Evolutionary conservation across 2,888 invertebrate species (phyloP).

Genomic region (Gastracanthus pulcherrimus): DNA sequence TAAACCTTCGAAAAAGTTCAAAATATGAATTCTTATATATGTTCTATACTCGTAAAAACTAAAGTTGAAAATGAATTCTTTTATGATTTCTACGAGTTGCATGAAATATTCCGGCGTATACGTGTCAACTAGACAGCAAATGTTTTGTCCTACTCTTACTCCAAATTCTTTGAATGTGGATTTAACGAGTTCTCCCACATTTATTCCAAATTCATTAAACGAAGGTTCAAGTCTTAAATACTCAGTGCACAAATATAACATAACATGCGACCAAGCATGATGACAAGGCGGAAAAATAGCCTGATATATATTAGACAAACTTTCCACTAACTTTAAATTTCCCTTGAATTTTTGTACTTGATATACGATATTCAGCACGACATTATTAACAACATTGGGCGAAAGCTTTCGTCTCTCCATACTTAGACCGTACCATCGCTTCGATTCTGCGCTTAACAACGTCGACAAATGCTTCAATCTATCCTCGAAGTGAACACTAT

Average conservation of each 20-base stretch:
- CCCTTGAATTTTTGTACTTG: conserved; percentile 50
- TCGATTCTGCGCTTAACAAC: conserved; percentile 15
- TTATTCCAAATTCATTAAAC: no score
- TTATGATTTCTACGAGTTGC: conserved; percentile 38
- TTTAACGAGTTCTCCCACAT: no score
- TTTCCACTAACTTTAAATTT: conserved; percentile 18
- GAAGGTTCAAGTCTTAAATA: conserved; percentile 20
- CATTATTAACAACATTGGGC: conserved; percentile 35
- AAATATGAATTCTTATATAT: conserved; percentile 14
- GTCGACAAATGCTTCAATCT: conserved; percentile 25
- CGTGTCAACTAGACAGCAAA: conserved; percentile 22
- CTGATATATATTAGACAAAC: conserved; percentile 20
- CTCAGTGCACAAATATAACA: conserved; percentile 46
- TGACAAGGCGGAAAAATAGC: conserved; percentile 28
- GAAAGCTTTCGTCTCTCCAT: conserved; percentile 27
- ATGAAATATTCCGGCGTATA: conserved; percentile 56
- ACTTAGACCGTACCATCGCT: conserved; percentile 32
- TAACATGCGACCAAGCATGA: conserved; percentile 35
- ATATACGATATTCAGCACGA: conserved; percentile 18
- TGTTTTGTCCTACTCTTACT: conserved; percentile 17
- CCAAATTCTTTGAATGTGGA: conserved; percentile 58
- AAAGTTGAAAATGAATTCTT: conserved; percentile 41
- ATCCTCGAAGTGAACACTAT: conserved; percentile 15
- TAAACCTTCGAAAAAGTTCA: conserved; percentile 50
- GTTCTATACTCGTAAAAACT: conserved; percentile 32